Evolutionary conservation across 1,140 invertebrate genomes (phyloP).

Genomic region (Gonatopus flavifemur): DNA sequence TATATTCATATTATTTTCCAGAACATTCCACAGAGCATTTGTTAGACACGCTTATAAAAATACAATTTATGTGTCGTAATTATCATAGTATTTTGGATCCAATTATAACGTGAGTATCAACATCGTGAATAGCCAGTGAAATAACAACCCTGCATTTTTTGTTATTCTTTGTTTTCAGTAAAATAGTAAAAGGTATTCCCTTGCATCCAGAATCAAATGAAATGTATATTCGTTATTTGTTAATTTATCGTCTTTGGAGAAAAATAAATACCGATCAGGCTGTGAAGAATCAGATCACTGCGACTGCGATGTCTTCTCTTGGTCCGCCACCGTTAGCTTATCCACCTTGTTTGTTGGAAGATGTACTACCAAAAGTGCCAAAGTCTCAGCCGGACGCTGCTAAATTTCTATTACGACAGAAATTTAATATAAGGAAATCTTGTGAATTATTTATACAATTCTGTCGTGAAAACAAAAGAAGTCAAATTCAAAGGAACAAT

Average conservation of each 20-base stretch:
- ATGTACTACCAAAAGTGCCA: constrained; percentile 48
- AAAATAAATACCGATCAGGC: constrained; percentile 40
- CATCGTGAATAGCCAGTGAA: background rate
- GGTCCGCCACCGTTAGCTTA: constrained; percentile 30
- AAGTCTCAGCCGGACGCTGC: constrained; percentile 39
- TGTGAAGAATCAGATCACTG: constrained; percentile 42
- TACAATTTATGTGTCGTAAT: constrained; percentile 42
- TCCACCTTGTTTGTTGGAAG: constrained; percentile 30
- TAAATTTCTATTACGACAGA: constrained; percentile 42
- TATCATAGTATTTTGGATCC: constrained; percentile 50
- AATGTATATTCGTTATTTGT: constrained; percentile 51
- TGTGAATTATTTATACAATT: constrained; percentile 46
- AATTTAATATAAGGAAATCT: constrained; percentile 45
- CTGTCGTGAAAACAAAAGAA: constrained; percentile 25
- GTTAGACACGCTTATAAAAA: constrained; percentile 51
- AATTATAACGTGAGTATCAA: constrained; percentile 47
- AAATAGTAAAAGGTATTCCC: constrained; percentile 43
- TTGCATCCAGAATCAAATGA: constrained; percentile 36
- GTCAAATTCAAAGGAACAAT: constrained; percentile 11
- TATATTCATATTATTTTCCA: constrained; percentile 32
- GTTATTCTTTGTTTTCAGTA: constrained; percentile 34
- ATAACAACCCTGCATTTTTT: background rate
- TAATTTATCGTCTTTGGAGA: constrained; percentile 51
- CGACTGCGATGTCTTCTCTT: constrained; percentile 39
- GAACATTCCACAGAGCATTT: constrained; percentile 51